phyloP scores from a whole-genome alignment of 2,888 invertebrate species.

The Ornithoptera priamus region DNA sequence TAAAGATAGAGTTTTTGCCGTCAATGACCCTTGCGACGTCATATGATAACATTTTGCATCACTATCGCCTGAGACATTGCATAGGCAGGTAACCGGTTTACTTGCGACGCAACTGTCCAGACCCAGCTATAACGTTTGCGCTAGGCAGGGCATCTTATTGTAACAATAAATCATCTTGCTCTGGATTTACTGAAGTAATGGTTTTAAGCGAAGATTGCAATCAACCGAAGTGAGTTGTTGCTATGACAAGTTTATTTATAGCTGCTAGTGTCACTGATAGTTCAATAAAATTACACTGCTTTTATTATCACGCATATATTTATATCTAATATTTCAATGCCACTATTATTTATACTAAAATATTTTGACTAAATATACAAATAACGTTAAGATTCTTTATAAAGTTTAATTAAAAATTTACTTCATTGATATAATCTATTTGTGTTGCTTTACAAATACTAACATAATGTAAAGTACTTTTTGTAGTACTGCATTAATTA shows the following conservation, averaged over 20 bases:
- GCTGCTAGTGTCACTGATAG: conserved; percentile 10
- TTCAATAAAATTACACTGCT: conserved; percentile 11
- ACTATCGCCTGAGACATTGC: conserved; percentile 26
- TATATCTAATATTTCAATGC: too few species aligned
- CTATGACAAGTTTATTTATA: conserved; percentile 21
- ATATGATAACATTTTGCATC: conserved; percentile 22
- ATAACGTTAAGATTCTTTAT: too few species aligned
- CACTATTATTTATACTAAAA: too few species aligned
- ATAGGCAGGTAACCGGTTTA: conserved; percentile 26
- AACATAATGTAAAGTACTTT: too few species aligned
- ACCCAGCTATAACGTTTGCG: conserved; percentile 16
- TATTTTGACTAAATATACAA: too few species aligned
- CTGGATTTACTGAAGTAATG: conserved; percentile 12
- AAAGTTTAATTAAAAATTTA: too few species aligned
- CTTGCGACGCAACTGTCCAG: conserved; percentile 23
- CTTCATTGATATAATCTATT: too few species aligned
- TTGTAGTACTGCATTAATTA: too few species aligned
- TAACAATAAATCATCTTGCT: conserved; percentile 25
- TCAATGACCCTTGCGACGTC: conserved; percentile 12
- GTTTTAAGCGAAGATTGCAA: conserved; percentile 21
- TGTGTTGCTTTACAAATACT: too few species aligned
- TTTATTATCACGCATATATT: not conserved
- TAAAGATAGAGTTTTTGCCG: not conserved
- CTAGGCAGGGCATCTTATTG: conserved; percentile 25
- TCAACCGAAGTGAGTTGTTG: conserved; percentile 25